Evolutionary conservation across 2,113 vertebrate genomes (phyloP).

Genomic region (Zosterops japonicus): DNA sequence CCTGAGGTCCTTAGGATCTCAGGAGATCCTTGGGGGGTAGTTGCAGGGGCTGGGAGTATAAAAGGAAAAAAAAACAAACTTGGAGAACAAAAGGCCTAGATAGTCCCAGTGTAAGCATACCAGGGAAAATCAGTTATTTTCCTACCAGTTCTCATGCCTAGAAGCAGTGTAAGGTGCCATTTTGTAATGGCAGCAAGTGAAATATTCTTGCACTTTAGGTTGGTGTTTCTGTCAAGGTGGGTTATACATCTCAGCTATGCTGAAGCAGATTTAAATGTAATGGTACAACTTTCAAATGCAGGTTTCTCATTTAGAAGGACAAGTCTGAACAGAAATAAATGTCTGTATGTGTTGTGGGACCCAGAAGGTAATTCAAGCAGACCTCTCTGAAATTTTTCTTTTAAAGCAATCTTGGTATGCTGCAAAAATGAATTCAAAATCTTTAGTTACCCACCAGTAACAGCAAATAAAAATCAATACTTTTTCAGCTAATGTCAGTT

Average conservation of each 20-base stretch:
- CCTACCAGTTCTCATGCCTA: background rate
- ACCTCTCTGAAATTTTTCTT: background rate
- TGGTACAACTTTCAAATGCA: background rate
- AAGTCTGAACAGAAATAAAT: background rate
- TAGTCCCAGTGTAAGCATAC: background rate
- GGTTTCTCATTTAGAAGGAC: background rate
- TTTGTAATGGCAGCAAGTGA: background rate
- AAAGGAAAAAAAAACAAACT: background rate
- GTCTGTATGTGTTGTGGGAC: background rate
- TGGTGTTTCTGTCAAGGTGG: background rate
- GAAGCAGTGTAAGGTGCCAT: background rate
- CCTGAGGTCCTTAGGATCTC: background rate
- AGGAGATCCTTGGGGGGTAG: background rate
- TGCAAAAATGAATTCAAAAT: background rate
- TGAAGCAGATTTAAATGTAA: background rate
- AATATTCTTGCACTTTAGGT: background rate
- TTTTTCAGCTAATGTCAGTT: background rate
- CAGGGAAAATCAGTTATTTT: background rate
- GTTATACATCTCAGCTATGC: background rate
- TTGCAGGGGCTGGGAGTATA: background rate
- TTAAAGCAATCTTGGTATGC: background rate
- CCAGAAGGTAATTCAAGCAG: background rate
- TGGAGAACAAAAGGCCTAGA: background rate
- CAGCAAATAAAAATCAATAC: conserved; percentile 19
- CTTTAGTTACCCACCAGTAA: background rate